A percentile compares a stretch with the other conserved stretches of the same genome.
Conservation (phyloP, 2,888 invertebrate genomes). For the Athalia cordata region DNA sequence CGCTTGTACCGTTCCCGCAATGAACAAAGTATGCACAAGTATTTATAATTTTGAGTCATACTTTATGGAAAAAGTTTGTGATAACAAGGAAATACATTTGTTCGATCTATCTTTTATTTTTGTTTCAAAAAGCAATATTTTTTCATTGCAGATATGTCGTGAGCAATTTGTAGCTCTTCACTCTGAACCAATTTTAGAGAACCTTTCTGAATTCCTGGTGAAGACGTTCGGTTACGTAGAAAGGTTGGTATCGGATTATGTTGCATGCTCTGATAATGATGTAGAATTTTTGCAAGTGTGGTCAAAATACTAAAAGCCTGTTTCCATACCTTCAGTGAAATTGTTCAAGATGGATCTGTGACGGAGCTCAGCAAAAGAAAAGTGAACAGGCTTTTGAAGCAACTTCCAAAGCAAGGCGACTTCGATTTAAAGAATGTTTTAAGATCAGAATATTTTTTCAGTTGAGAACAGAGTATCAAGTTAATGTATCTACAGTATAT, state of each 20-base stretch:
- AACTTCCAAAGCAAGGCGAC: conserved; percentile 84
- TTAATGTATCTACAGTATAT: background rate
- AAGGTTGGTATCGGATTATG: conserved; percentile 73
- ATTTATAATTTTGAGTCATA: background rate
- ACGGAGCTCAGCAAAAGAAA: conserved; percentile 45
- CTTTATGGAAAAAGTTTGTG: background rate
- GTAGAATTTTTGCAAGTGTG: conserved; percentile 18
- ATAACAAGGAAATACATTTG: background rate
- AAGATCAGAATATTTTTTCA: conserved; percentile 90
- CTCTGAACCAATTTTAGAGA: conserved; percentile 91
- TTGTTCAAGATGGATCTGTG: conserved; percentile 64
- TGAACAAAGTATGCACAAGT: conserved; percentile 85
- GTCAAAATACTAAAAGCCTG: background rate
- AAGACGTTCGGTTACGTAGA: conserved; percentile 80
- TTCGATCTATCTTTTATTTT: conserved; percentile 22
- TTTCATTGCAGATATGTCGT: conserved; percentile 86
- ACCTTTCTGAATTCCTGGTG: conserved; percentile 85
- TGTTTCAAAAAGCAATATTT: conserved; percentile 17
- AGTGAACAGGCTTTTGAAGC: conserved; percentile 78
- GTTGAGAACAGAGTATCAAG: conserved; percentile 73
- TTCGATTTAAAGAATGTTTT: conserved; percentile 86
- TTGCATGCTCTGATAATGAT: background rate
- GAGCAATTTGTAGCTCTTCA: conserved; percentile 98
- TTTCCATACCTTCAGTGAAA: conserved; percentile 73
- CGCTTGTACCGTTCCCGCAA: conserved; percentile 86